Evolutionary conservation across 2,888 invertebrate species (phyloP).

Genomic region (Scaptomyza caliginosa): DNA sequence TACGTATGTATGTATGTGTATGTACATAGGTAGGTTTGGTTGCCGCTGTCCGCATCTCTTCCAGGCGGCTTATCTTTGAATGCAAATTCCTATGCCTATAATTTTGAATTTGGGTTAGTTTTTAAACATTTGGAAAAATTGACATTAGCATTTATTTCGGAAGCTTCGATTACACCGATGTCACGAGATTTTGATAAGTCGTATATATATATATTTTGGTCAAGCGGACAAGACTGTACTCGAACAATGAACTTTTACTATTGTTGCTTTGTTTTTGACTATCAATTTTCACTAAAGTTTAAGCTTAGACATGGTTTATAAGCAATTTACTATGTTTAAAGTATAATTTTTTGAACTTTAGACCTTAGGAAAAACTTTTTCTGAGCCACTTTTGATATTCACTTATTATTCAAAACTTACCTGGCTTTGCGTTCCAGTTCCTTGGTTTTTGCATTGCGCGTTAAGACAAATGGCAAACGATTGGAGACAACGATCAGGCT

Average conservation of each 20-base stretch:
- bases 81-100: constrained; percentile 59
- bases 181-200: constrained; percentile 43
- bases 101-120: constrained; percentile 54
- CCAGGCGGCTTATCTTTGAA: constrained; percentile 44
- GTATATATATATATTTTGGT: constrained; percentile 22
- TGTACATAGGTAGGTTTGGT: constrained; percentile 21
- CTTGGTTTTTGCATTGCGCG: constrained; percentile 89
- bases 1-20: no score
- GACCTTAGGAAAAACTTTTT: neutral
- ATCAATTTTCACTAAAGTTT: no score
- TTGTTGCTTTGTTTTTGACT: constrained; percentile 7
- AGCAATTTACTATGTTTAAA: no score
- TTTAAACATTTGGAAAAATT: constrained; percentile 15
- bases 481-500: constrained; percentile 96
- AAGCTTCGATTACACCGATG: constrained; percentile 15
- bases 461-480: constrained; percentile 93
- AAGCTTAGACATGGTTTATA: no score
- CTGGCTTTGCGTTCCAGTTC: constrained; percentile 92
- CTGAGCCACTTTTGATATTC: neutral
- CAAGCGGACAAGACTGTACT: constrained; percentile 12
- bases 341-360: neutral
- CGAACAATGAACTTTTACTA: constrained; percentile 41
- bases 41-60: constrained; percentile 21
- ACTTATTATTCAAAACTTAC: constrained; percentile 85
- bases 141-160: constrained; percentile 5